phyloP scores from a whole-genome alignment of 37 sponge, comb jelly and placozoan genomes.

The Crambe crambe region DNA sequence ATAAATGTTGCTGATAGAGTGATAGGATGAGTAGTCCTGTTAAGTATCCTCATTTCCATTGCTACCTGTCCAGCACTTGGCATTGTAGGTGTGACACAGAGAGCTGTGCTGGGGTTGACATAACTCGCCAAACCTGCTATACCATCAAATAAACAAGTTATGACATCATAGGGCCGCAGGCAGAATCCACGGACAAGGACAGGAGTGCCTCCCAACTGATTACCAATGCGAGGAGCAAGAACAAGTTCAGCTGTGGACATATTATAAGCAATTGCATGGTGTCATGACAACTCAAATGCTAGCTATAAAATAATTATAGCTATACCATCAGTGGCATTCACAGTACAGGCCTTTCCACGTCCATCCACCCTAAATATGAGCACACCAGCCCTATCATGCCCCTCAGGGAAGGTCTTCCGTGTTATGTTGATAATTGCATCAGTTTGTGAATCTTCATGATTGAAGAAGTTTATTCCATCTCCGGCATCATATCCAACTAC shows the following conservation, averaged over 20 bases:
- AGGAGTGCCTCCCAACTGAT: slow-evolving; percentile 1
- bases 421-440: background rate
- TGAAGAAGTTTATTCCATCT: background rate
- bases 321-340: background rate
- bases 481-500: background rate
- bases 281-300: no score
- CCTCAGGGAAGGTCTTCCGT: background rate
- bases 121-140: background rate
- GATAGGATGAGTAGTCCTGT: no score
- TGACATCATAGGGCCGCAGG: background rate
- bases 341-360: background rate
- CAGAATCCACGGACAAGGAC: background rate
- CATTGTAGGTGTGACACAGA: background rate
- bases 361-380: background rate
- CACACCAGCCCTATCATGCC: background rate
- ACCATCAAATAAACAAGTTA: background rate
- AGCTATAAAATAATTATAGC: no score
- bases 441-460: background rate
- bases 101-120: background rate
- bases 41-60: no score
- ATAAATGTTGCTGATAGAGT: no score
- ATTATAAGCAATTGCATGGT: no score
- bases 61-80: background rate
- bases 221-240: background rate
- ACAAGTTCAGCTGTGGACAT: no score